These are phyloP conservation scores for Egretta garzetta DNA, from an alignment of 2,113 vertebrate species.

Conservation along the genomic window DNA sequence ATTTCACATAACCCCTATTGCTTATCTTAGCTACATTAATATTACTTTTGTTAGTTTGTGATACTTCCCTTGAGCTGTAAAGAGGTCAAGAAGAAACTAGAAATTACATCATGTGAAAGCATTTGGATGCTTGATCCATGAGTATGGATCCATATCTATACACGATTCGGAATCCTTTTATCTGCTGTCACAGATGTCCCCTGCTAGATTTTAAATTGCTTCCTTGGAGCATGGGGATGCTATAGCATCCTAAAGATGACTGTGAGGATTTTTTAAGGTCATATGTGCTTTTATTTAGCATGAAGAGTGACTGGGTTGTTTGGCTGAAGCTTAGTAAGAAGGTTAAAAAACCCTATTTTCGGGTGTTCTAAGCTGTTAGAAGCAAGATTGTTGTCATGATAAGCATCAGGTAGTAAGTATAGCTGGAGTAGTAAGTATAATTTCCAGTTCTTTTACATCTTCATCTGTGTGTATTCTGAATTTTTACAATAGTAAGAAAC, in stretches of 20 bases:
- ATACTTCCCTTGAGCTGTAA: background rate
- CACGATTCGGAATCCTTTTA: background rate
- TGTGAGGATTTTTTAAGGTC: background rate
- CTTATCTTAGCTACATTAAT: background rate
- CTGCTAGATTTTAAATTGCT: background rate
- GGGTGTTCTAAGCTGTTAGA: background rate
- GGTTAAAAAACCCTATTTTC: background rate
- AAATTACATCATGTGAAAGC: background rate
- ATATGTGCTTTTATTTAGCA: background rate
- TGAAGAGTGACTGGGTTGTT: background rate
- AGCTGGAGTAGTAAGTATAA: background rate
- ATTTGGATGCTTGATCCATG: background rate
- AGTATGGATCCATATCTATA: fast-evolving
- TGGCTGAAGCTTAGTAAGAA: background rate
- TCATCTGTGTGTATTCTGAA: background rate
- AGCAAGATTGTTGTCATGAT: background rate
- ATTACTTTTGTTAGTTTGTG: background rate
- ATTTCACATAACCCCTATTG: background rate
- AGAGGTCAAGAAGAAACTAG: background rate
- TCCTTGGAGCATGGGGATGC: background rate
- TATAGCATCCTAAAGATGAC: background rate
- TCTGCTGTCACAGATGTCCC: background rate
- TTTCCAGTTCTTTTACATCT: background rate
- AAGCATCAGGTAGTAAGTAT: background rate
- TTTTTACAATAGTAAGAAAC: background rate